Percentiles rank a stretch among this genome's conserved stretches.
phyloP scores from a whole-genome alignment of 2,888 invertebrate genomes.

The Drosophila paucipuncta region DNA sequence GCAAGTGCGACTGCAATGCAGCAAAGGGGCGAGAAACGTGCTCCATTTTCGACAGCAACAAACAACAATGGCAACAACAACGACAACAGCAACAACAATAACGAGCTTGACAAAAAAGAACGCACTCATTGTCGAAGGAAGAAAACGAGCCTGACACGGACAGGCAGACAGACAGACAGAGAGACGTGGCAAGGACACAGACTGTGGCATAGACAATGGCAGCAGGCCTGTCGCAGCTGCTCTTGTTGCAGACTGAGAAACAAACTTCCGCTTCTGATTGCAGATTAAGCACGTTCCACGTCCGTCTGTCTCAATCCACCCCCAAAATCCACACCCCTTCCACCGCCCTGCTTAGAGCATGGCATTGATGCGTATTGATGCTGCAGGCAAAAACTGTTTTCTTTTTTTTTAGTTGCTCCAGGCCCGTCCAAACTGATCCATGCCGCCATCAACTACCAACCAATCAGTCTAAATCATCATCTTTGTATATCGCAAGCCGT shows the following conservation, averaged over 20 bases:
- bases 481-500: slow-evolving; percentile 8
- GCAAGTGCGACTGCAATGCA: slow-evolving; percentile 79
- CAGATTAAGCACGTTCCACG: slow-evolving; percentile 79
- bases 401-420: slow-evolving; percentile 60
- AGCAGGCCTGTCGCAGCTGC: slow-evolving; percentile 22
- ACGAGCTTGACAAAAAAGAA: slow-evolving; percentile 33
- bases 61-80: slow-evolving; percentile 20
- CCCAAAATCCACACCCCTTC: background rate
- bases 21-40: slow-evolving; percentile 61
- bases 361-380: slow-evolving; percentile 77
- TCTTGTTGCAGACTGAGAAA: slow-evolving; percentile 47
- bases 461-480: slow-evolving; percentile 37
- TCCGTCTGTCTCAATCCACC: slow-evolving; percentile 38
- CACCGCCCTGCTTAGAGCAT: slow-evolving; percentile 1
- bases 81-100: slow-evolving; percentile 15
- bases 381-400: slow-evolving; percentile 65
- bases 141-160: slow-evolving; percentile 53
- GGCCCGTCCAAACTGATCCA: slow-evolving; percentile 49
- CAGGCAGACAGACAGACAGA: slow-evolving; percentile 20
- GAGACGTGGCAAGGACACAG: slow-evolving; percentile 18
- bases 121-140: slow-evolving; percentile 65
- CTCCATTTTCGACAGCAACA: slow-evolving; percentile 48
- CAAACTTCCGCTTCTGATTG: slow-evolving; percentile 79
- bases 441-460: slow-evolving; percentile 9
- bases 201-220: slow-evolving; percentile 45